Percentiles rank a stretch among this genome's conserved stretches.
phyloP scores from a whole-genome alignment of 2,888 invertebrate genomes.

The Lysandra coridon region DNA sequence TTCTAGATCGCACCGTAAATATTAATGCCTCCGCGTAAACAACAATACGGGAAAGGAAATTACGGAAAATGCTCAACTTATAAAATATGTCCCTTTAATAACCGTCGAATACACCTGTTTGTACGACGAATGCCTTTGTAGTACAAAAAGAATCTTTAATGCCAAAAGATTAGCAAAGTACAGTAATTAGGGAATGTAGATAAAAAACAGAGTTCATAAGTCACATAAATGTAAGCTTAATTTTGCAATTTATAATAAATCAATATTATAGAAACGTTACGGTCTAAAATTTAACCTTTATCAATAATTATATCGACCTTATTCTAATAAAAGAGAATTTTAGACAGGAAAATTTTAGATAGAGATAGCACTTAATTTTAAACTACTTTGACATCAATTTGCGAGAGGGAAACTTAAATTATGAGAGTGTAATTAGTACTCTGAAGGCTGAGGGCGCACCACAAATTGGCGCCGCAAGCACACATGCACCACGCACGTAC shows the following conservation, averaged over 20 bases:
- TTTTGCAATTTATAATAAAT: not conserved
- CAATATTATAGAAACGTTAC: not conserved
- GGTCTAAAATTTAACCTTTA: too few species aligned
- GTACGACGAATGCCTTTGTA: not conserved
- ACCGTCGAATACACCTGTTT: slow-evolving; percentile 3
- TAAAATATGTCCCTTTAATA: slow-evolving; percentile 2
- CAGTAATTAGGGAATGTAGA: not conserved
- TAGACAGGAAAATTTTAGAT: not conserved
- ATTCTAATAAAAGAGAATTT: not conserved
- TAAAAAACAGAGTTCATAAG: not conserved
- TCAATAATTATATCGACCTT: not conserved
- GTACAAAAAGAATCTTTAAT: slow-evolving; percentile 7
- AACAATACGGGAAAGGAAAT: not conserved
- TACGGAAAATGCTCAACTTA: not conserved
- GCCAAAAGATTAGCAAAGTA: not conserved
- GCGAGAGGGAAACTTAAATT: slow-evolving; percentile 5
- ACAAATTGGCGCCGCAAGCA: slow-evolving; percentile 12
- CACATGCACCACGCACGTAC: not conserved
- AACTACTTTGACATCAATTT: slow-evolving; percentile 14
- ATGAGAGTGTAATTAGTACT: slow-evolving; percentile 23
- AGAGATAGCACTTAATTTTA: not conserved
- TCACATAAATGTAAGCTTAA: not conserved
- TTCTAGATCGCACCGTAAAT: slow-evolving; percentile 7
- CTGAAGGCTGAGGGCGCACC: slow-evolving; percentile 17
- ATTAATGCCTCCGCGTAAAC: slow-evolving; percentile 8